These are phyloP conservation scores for Leucophenga varia DNA, from an alignment of 1,140 invertebrate genomes.

Conservation along the genomic window DNA sequence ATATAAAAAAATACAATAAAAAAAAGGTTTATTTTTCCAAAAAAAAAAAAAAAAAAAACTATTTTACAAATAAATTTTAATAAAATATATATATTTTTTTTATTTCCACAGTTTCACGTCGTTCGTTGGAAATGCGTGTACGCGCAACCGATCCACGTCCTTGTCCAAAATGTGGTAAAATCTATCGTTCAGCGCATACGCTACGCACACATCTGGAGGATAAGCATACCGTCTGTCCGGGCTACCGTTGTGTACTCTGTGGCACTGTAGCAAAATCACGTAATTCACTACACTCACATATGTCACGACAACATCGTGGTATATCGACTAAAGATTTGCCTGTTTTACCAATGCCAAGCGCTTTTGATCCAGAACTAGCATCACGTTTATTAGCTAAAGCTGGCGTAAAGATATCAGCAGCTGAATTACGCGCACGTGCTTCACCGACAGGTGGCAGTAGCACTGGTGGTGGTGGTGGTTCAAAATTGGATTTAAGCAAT, in stretches of 20 bases:
- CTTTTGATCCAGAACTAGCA: constrained; percentile 85
- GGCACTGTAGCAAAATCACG: constrained; percentile 89
- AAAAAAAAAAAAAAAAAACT: constrained; percentile 39
- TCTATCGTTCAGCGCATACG: constrained; percentile 87
- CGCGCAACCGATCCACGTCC: constrained; percentile 87
- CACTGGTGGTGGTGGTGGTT: constrained; percentile 70
- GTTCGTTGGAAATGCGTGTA: constrained; percentile 80
- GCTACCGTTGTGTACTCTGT: constrained; percentile 86
- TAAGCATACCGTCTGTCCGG: constrained; percentile 89
- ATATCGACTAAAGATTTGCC: constrained; percentile 91
- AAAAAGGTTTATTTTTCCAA: no score
- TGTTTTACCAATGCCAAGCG: constrained; percentile 85
- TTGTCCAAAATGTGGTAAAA: constrained; percentile 90
- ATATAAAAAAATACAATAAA: no score
- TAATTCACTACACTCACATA: constrained; percentile 88
- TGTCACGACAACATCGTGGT: constrained; percentile 87
- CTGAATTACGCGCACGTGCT: constrained; percentile 75
- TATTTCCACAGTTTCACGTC: constrained; percentile 63
- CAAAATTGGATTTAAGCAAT: constrained; percentile 69
- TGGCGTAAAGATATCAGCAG: constrained; percentile 81
- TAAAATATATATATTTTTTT: constrained; percentile 5
- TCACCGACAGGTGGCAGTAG: constrained; percentile 77
- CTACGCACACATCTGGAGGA: constrained; percentile 87
- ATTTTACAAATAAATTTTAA: not conserved
- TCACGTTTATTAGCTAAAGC: constrained; percentile 80